Evolutionary conservation across 2,797 vertebrate genomes (phyloP), one percentile per base, ranked within the genome.

Genomic region (Rhynchonycteris naso): DNA sequence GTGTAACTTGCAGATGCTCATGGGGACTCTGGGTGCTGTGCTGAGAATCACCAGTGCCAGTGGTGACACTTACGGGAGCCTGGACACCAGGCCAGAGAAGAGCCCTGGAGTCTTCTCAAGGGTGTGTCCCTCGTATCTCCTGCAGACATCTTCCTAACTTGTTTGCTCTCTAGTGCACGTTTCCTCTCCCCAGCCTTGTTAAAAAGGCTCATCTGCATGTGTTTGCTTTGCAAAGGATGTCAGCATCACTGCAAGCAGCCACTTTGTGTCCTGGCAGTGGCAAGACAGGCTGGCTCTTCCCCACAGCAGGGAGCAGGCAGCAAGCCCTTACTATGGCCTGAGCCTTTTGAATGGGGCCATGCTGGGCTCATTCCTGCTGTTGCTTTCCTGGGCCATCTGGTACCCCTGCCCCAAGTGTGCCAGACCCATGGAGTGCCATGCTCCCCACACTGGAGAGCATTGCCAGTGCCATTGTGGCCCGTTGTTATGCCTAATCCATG

Each of bases 211-310:
- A 3, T 54, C 63, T 93, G 68, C 71, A 22, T 13, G 30, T 88
- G 19, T 79, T 85, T 74, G 78, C 58, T 90, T 86, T 85, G 63
- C 65, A 52, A 14, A 78, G 71, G 54, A 54, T 8, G 12, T 93
- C 50, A 69, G 12, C 1, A 0, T 71, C 74, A 8, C 79, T n/a
- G 6, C 18, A 71, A 54, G 87, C 1, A 19, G 43, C 38, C 4
- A 6, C 65, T 24, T 24, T 13, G 71, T 13, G 81, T 85, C 85
- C 92, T 11, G 52, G 18, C 13, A 47, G 88, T 33, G 52, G 30
- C 18, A 0, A 26, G 50, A 68, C 1, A 5, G 47, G 15, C 28
- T 4, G 21, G 38, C 56, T 68, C 26, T 63, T 59, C 15, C 38
- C 24, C 9, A 1, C 0, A 2, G 58, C 59, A 59, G 30, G 35